A percentile compares a stretch with the other conserved stretches of the same genome.
These are phyloP conservation scores for Chaetodon trifascialis DNA, from an alignment of 2,113 vertebrate species.

Conservation along the genomic window DNA sequence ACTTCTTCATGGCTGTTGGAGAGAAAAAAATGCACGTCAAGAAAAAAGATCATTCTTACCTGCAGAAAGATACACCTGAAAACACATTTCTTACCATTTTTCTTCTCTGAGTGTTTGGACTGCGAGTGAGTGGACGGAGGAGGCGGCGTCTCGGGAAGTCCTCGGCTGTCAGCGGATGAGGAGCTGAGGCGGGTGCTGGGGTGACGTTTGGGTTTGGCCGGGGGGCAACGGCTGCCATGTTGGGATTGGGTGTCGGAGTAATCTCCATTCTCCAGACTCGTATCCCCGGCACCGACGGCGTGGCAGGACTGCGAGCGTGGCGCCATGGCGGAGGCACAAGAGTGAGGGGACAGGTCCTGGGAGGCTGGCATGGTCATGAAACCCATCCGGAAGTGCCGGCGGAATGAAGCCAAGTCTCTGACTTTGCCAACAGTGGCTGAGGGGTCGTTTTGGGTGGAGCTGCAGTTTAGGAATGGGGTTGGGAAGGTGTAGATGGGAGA, in stretches of 20 bases:
- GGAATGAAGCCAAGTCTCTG: constrained; percentile 91
- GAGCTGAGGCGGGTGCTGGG: constrained; percentile 93
- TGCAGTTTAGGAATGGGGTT: constrained; percentile 28
- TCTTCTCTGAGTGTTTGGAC: constrained; percentile 84
- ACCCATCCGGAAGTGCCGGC: constrained; percentile 93
- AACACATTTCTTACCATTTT: constrained; percentile 77
- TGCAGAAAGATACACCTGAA: background rate
- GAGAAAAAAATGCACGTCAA: constrained; percentile 36
- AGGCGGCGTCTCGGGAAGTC: constrained; percentile 73
- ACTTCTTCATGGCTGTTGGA: constrained; percentile 86
- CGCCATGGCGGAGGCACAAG: constrained; percentile 92
- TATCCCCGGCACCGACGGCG: constrained; percentile 89
- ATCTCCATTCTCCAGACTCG: constrained; percentile 86
- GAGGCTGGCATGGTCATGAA: constrained; percentile 97
- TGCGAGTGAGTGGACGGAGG: constrained; percentile 74
- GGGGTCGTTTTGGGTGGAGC: constrained; percentile 83
- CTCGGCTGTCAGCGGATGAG: constrained; percentile 74
- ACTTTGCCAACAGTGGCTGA: constrained; percentile 86
- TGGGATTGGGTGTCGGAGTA: constrained; percentile 83
- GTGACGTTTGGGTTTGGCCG: constrained; percentile 90
- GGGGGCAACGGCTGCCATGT: constrained; percentile 85
- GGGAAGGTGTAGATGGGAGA: constrained; percentile 5
- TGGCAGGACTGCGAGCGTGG: constrained; percentile 94
- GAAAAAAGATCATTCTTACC: background rate
- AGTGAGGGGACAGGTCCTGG: constrained; percentile 92